Conservation (phyloP, 1,140 invertebrate genomes). For the Drosophila arizonae region DNA sequence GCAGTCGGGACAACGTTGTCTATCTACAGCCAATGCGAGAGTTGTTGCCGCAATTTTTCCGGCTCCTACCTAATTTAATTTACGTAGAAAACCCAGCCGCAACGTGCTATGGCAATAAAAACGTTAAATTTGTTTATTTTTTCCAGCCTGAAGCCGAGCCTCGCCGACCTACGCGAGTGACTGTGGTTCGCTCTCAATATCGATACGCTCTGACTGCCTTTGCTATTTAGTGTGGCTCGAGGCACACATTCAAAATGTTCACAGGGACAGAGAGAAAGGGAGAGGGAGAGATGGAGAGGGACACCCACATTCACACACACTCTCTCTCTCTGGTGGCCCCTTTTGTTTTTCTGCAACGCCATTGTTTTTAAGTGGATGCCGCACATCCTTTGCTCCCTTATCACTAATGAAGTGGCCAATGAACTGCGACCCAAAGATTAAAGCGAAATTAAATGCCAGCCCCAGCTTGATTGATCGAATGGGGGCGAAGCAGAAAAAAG, state of each 20-base stretch:
- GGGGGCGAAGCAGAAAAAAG: slow-evolving; percentile 48
- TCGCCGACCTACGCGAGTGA: not conserved
- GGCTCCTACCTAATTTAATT: slow-evolving; percentile 78
- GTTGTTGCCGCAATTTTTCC: slow-evolving; percentile 60
- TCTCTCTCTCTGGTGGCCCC: slow-evolving; percentile 18
- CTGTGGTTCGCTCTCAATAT: slow-evolving; percentile 50
- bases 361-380: slow-evolving; percentile 79
- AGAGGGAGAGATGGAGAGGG: too few relatives aligned
- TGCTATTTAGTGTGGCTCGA: slow-evolving; percentile 58
- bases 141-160: slow-evolving; percentile 31
- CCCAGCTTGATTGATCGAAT: slow-evolving; percentile 71
- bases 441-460: slow-evolving; percentile 75
- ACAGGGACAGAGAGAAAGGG: slow-evolving; percentile 2
- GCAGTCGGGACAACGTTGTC: not conserved
- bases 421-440: slow-evolving; percentile 76
- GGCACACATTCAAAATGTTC: slow-evolving; percentile 52
- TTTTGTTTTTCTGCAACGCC: slow-evolving; percentile 63
- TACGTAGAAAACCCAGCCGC: slow-evolving; percentile 65
- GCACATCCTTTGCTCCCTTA: slow-evolving; percentile 69
- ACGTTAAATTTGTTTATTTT: slow-evolving; percentile 81
- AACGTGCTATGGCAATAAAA: slow-evolving; percentile 78
- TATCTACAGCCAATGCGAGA: not conserved
- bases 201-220: slow-evolving; percentile 30
- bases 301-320: slow-evolving; percentile 5
- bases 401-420: slow-evolving; percentile 80